Base-by-base conservation (phyloP, 2,797 vertebrate species). In the Sebastes vulpes region DNA sequence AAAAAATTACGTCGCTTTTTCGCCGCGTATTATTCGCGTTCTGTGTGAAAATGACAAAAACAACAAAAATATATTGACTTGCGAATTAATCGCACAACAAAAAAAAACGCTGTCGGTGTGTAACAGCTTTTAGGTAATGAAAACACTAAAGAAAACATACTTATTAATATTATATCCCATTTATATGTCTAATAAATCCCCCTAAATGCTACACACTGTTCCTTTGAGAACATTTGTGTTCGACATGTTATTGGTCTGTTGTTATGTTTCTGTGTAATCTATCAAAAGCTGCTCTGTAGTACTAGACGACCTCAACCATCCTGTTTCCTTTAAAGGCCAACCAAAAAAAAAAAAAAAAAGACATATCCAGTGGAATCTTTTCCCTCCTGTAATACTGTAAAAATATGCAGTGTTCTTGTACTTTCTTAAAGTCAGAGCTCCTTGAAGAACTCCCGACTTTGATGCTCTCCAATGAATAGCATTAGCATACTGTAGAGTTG, bases 401-500 rank as follows among this genome's bases (percentile, higher is more conserved):
- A 63, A 87, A 82, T 85, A 83, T 88, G 74, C 80, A 69, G 60
- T 75, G 35, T 31, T 70, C 77, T 75, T 64, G 9, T 5, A 48
- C 21, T 79, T 56, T 9, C 64, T 79, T 64, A 64, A 86, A 84
- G 74, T 81, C 87, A 69, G 65, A 85, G 65, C 58, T 79, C 60
- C 81, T 89, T 83, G 74, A 84, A 81, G 66, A 79, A 82, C 67
- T 72, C 65, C 4, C 4, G 80, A 85, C 86, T 90, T 89, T 86
- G 82, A 88, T 88, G 82, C 85, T 86, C 83, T 90, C 82, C 77
- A 73, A 48, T 84, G 87, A 89, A 74, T 82, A 80, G 72, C 84
- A 86, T 91, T 92, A 88, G 71, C 90, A 92, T 88, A 90, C 74
- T 66, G 83, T 87, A 65, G 83, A 77, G 87, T 82, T 78, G 73